Conservation (phyloP, 1,140 invertebrate species). For the Lucilia cuprina region DNA sequence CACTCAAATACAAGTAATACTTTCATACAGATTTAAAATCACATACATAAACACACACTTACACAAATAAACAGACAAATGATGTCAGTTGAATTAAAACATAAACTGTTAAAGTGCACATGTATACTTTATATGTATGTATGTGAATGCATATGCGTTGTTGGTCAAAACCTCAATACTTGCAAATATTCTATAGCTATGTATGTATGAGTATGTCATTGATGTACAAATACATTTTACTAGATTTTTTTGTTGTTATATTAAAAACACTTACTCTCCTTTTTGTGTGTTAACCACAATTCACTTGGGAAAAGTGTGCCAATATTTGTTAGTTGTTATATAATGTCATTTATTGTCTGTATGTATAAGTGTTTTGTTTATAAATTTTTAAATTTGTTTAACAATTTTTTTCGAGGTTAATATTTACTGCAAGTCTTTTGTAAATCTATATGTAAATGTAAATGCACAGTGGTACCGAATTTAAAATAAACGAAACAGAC, state of each 20-base stretch:
- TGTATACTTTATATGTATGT: not conserved
- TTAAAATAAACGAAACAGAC: too few species aligned
- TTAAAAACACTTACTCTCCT: not conserved
- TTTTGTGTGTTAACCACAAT: not conserved
- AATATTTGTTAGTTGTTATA: not conserved
- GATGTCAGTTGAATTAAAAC: conserved; percentile 17
- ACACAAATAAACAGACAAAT: not conserved
- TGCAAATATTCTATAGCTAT: not conserved
- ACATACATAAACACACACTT: not conserved
- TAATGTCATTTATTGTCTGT: not conserved
- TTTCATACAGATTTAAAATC: not conserved
- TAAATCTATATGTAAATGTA: too few species aligned
- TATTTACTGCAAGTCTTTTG: too few species aligned
- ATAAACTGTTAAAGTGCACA: not conserved
- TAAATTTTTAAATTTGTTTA: too few species aligned
- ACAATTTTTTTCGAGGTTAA: too few species aligned
- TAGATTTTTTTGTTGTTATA: too few species aligned
- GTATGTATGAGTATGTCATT: too few species aligned
- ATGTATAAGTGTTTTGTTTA: too few species aligned
- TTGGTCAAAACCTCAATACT: not conserved
- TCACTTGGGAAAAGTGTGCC: not conserved
- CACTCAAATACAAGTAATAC: not conserved
- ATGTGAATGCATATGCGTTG: not conserved
- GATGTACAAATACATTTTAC: too few species aligned
- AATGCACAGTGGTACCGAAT: too few species aligned